A percentile compares a stretch with the other conserved stretches of the same genome.
Evolutionary conservation across 2,888 invertebrate genomes (phyloP).

Genomic region (Cantharis nigra): DNA sequence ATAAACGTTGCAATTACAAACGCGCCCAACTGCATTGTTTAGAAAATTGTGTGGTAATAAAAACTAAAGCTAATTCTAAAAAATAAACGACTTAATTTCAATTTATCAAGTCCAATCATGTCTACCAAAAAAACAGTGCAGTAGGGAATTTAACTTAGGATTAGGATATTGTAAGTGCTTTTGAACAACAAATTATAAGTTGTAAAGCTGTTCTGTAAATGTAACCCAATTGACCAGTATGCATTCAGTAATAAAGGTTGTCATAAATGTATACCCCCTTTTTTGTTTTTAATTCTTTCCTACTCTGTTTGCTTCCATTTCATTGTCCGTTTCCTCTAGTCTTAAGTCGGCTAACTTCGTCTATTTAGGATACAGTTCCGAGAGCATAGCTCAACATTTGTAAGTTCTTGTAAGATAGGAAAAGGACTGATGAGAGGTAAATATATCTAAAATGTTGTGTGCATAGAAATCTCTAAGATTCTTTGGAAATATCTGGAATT

Average conservation of each 20-base stretch:
- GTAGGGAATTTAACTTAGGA: constrained; percentile 52
- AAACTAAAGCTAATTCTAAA: constrained; percentile 43
- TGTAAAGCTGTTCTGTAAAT: constrained; percentile 58
- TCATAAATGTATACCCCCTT: constrained; percentile 54
- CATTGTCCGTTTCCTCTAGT: no score
- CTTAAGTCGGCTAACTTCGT: no score
- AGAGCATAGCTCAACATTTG: no score
- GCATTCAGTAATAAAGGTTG: constrained; percentile 63
- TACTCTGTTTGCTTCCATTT: no score
- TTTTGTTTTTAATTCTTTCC: constrained; percentile 8
- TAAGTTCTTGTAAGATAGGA: no score
- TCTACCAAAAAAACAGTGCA: constrained; percentile 44
- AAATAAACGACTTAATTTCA: constrained; percentile 28
- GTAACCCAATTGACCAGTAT: constrained; percentile 61
- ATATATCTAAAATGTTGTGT: no score
- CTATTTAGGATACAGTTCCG: no score
- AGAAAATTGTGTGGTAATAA: constrained; percentile 6
- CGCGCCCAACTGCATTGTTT: constrained; percentile 49
- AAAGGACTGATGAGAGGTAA: no score
- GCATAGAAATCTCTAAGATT: no score
- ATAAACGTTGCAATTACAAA: constrained; percentile 34
- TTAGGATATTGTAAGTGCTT: constrained; percentile 58
- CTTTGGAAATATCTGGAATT: no score
- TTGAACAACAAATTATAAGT: constrained; percentile 54
- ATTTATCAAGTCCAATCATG: constrained; percentile 29